Percentiles rank a stretch among this genome's conserved stretches.
Conservation (phyloP, 2,888 invertebrate species). For the Nephrotoma appendiculata region DNA sequence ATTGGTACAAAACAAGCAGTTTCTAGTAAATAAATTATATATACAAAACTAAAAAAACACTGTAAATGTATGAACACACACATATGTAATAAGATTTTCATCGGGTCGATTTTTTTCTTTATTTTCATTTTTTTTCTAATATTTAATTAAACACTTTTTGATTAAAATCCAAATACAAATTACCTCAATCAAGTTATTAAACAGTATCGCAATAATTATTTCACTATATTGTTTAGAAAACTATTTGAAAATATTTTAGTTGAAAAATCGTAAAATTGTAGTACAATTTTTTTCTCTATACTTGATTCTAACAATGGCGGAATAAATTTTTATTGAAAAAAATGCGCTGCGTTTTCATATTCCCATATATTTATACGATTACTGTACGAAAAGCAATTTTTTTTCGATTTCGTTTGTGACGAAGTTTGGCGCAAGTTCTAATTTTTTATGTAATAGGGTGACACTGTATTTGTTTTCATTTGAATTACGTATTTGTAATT, state of each 20-base stretch:
- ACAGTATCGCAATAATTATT: background rate
- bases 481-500: background rate
- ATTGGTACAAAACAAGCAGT: background rate
- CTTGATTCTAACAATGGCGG: slow-evolving; percentile 7
- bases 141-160: background rate
- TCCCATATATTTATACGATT: background rate
- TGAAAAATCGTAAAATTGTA: background rate
- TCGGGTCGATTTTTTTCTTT: slow-evolving; percentile 1
- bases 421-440: slow-evolving; percentile 3
- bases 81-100: background rate
- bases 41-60: background rate
- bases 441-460: background rate
- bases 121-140: background rate
- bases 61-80: background rate
- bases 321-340: background rate
- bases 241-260: background rate
- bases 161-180: background rate
- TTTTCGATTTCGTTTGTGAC: background rate
- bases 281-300: background rate
- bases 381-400: background rate
- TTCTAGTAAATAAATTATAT: background rate
- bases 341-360: slow-evolving; percentile 6
- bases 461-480: background rate
- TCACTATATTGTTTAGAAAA: background rate
- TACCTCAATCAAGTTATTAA: background rate